phyloP scores from a whole-genome alignment of 2,113 vertebrate species.

The Lichenostomus cassidix region DNA sequence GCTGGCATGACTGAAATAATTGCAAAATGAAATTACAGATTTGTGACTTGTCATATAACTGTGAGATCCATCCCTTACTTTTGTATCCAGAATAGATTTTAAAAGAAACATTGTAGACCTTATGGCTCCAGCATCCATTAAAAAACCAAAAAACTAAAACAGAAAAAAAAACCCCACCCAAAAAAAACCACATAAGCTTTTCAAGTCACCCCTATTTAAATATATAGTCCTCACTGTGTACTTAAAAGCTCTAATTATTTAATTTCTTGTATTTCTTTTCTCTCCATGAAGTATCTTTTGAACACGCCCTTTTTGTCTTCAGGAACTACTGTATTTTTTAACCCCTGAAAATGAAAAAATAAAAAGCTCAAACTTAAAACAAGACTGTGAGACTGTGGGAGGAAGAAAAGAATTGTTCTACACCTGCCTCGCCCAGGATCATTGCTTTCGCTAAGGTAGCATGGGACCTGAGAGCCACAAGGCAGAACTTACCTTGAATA shows the following conservation, averaged over 20 bases:
- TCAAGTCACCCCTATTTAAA: slow-evolving; percentile 1
- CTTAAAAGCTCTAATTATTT: neutral
- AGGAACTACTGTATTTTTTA: neutral
- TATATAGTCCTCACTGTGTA: neutral
- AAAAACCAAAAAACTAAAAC: neutral
- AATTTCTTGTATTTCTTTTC: neutral
- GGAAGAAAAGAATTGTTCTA: neutral
- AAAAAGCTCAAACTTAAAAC: neutral
- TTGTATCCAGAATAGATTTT: neutral
- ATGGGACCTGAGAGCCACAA: neutral
- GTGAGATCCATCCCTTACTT: neutral
- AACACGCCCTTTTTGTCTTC: neutral
- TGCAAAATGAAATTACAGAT: neutral
- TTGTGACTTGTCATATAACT: neutral
- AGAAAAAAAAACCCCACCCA: neutral
- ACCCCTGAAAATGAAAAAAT: neutral
- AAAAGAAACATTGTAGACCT: neutral
- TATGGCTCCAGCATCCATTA: neutral
- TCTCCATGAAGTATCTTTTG: neutral
- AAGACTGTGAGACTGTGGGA: neutral
- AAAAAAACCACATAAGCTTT: neutral
- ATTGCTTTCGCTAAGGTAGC: rapidly evolving
- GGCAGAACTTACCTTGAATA: neutral
- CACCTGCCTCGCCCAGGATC: neutral
- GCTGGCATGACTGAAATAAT: neutral